Conservation (phyloP, 2,888 invertebrate species). For the Himalopsyche anomala region DNA sequence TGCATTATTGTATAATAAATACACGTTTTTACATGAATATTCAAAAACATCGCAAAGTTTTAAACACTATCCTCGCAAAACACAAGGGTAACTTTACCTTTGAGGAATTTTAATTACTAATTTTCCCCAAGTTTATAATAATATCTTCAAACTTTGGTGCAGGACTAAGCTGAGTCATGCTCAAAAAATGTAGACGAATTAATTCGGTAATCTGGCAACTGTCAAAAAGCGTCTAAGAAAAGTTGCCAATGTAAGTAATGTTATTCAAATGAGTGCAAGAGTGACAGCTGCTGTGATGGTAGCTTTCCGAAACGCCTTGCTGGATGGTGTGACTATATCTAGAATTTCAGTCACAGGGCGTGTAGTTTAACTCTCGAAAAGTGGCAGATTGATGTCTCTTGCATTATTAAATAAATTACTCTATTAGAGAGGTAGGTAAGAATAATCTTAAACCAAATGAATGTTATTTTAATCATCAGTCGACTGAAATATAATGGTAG, state of each 20-base stretch:
- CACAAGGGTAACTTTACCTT: slow-evolving; percentile 5
- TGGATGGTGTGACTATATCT: background rate
- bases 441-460: no score
- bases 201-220: slow-evolving; percentile 21
- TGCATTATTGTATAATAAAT: slow-evolving; percentile 30
- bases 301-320: slow-evolving; percentile 10
- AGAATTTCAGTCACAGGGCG: background rate
- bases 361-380: background rate
- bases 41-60: slow-evolving; percentile 23
- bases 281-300: slow-evolving; percentile 50
- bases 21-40: slow-evolving; percentile 25
- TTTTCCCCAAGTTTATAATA: slow-evolving; percentile 14
- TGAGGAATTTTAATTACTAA: slow-evolving; percentile 30
- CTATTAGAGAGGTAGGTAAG: no score
- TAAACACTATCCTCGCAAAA: slow-evolving; percentile 2
- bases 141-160: slow-evolving; percentile 10
- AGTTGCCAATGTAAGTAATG: slow-evolving; percentile 51
- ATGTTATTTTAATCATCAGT: no score
- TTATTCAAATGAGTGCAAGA: slow-evolving; percentile 60
- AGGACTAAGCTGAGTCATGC: slow-evolving; percentile 4
- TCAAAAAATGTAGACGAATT: slow-evolving; percentile 13
- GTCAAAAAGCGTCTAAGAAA: slow-evolving; percentile 28
- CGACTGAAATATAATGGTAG: no score
- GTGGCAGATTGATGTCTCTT: background rate
- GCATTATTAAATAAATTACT: no score